phyloP scores from a whole-genome alignment of 1,140 invertebrate species.

The Nymphalis io region DNA sequence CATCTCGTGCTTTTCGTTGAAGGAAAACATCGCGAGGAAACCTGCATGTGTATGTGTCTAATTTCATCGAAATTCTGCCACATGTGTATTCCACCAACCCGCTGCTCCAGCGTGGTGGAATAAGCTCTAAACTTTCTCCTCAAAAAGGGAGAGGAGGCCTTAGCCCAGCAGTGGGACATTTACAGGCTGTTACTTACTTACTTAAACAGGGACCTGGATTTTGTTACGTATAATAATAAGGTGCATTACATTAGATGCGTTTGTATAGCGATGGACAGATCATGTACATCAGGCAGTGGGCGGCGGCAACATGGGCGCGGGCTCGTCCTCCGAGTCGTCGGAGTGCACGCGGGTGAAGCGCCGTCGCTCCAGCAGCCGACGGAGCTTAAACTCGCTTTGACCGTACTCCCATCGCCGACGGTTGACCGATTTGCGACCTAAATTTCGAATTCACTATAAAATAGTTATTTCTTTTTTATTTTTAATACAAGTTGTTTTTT shows the following conservation, averaged over 20 bases:
- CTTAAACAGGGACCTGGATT: too few relatives aligned
- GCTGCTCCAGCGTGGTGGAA: too few relatives aligned
- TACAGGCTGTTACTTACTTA: too few relatives aligned
- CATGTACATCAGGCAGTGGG: constrained; percentile 29
- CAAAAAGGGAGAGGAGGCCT: too few relatives aligned
- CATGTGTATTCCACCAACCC: too few relatives aligned
- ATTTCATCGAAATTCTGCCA: too few relatives aligned
- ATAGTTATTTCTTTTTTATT: not conserved
- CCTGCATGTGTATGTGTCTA: too few relatives aligned
- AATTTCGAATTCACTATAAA: not conserved
- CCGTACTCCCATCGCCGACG: constrained; percentile 78
- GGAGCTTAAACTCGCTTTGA: constrained; percentile 75
- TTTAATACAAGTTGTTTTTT: not conserved
- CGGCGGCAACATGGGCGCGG: constrained; percentile 74
- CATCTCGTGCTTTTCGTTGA: too few relatives aligned
- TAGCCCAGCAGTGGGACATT: too few relatives aligned
- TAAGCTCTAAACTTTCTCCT: too few relatives aligned
- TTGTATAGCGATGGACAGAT: not conserved
- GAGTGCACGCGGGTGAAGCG: constrained; percentile 77
- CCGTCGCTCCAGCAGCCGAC: constrained; percentile 68
- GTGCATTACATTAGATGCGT: constrained; percentile 1
- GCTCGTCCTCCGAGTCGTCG: constrained; percentile 77
- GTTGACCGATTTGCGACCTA: constrained; percentile 65
- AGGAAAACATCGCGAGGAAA: too few relatives aligned
- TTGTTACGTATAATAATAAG: not conserved